Evolutionary conservation across 2,113 vertebrate genomes (phyloP).

Genomic region (Chaetops frenatus): DNA sequence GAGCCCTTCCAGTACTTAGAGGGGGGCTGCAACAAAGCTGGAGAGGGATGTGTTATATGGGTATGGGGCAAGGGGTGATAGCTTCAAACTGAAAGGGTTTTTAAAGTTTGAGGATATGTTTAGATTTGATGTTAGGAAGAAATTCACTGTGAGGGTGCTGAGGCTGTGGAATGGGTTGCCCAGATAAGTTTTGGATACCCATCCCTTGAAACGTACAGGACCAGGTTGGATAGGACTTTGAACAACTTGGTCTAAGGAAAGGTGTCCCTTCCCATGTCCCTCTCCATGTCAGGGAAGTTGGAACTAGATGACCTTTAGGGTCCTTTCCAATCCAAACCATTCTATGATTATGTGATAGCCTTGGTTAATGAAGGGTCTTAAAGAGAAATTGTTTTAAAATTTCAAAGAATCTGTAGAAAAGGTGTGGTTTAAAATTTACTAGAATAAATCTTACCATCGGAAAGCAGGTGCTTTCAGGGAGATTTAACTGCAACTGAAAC

Average conservation of each 20-base stretch:
- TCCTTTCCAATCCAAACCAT: background rate
- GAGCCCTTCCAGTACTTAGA: background rate
- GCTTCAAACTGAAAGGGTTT: background rate
- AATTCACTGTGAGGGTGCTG: background rate
- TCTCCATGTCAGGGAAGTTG: too few species aligned
- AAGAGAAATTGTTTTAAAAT: background rate
- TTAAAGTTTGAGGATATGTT: background rate
- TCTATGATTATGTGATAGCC: background rate
- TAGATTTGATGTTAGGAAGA: background rate
- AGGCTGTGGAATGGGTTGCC: background rate
- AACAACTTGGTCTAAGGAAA: background rate
- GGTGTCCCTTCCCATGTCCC: background rate
- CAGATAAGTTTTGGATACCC: background rate
- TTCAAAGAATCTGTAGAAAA: background rate
- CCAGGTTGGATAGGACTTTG: background rate
- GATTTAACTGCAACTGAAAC: background rate
- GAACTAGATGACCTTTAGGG: background rate
- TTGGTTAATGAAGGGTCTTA: background rate
- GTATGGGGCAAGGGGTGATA: background rate
- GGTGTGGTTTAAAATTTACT: background rate
- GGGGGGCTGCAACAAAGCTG: background rate
- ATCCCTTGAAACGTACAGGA: background rate
- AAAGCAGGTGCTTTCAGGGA: background rate
- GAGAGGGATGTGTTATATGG: fast-evolving
- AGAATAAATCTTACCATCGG: background rate